These are phyloP conservation scores for Hirtodrosophila confusa DNA, from an alignment of 2,888 invertebrate species.

Conservation along the genomic window DNA sequence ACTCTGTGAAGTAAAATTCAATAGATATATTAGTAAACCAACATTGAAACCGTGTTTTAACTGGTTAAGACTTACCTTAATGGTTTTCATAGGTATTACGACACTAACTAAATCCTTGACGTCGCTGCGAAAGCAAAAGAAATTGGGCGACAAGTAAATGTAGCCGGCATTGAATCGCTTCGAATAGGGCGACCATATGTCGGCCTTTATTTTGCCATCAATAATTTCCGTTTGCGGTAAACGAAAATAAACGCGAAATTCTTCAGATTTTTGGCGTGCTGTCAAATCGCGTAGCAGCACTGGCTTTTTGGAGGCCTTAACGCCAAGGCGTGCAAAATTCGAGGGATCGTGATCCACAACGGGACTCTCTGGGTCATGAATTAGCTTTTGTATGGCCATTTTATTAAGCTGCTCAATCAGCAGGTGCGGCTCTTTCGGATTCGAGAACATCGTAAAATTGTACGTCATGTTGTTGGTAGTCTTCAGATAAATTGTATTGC, in stretches of 20 bases:
- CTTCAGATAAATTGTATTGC: slow-evolving; percentile 92
- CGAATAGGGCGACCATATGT: slow-evolving; percentile 97
- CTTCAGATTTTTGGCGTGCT: slow-evolving; percentile 96
- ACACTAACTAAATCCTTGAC: slow-evolving; percentile 92
- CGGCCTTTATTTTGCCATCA: slow-evolving; percentile 93
- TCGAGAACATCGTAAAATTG: slow-evolving; percentile 96
- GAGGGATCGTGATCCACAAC: slow-evolving; percentile 95
- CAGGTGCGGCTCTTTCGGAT: slow-evolving; percentile 94
- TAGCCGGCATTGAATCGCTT: slow-evolving; percentile 94
- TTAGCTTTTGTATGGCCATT: slow-evolving; percentile 95
- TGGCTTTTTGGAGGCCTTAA: slow-evolving; percentile 95
- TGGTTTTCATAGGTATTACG: slow-evolving; percentile 94
- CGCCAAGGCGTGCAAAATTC: slow-evolving; percentile 89
- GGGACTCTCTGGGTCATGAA: slow-evolving; percentile 94
- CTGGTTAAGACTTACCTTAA: slow-evolving; percentile 84
- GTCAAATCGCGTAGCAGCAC: slow-evolving; percentile 97
- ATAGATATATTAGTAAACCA: neutral
- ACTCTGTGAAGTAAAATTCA: slow-evolving; percentile 59
- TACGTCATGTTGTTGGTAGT: slow-evolving; percentile 93
- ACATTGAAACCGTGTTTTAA: neutral
- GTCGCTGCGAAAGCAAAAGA: slow-evolving; percentile 97
- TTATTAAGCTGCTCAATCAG: slow-evolving; percentile 98
- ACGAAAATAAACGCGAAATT: slow-evolving; percentile 92
- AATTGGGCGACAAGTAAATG: slow-evolving; percentile 96
- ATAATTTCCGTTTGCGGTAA: slow-evolving; percentile 95